phyloP scores from a whole-genome alignment of 2,888 invertebrate species.

The Sepiola atlantica region DNA sequence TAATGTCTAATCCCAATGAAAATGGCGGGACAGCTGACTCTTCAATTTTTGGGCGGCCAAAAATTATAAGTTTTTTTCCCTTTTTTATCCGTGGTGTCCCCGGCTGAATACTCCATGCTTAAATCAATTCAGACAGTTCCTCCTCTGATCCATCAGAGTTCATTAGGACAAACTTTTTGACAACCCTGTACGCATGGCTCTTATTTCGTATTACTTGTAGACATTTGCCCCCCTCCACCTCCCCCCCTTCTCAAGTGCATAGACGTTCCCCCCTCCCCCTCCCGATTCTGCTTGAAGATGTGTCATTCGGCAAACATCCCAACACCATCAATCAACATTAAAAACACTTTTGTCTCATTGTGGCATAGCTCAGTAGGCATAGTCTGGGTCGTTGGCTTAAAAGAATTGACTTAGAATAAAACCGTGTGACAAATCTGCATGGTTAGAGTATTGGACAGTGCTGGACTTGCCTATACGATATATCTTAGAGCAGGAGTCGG shows the following conservation, averaged over 20 bases:
- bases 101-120: not conserved
- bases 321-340: not conserved
- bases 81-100: not conserved
- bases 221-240: not conserved
- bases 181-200: not conserved
- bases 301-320: not conserved
- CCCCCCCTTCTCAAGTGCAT: not conserved
- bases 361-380: not conserved
- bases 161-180: not conserved
- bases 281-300: not conserved
- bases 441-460: no score
- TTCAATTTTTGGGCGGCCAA: not conserved
- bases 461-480: no score
- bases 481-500: no score
- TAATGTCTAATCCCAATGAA: not conserved
- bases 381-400: no score
- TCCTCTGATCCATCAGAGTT: not conserved
- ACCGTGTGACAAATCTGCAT: no score
- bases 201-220: not conserved
- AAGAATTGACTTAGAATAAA: no score
- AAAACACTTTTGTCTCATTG: not conserved
- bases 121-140: not conserved
- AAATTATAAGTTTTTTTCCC: no score
- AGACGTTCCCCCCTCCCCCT: not conserved
- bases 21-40: not conserved